Evolutionary conservation across 2,888 invertebrate genomes (phyloP), one percentile per base, ranked within the genome.

Genomic region (Sabatieria punctata): DNA sequence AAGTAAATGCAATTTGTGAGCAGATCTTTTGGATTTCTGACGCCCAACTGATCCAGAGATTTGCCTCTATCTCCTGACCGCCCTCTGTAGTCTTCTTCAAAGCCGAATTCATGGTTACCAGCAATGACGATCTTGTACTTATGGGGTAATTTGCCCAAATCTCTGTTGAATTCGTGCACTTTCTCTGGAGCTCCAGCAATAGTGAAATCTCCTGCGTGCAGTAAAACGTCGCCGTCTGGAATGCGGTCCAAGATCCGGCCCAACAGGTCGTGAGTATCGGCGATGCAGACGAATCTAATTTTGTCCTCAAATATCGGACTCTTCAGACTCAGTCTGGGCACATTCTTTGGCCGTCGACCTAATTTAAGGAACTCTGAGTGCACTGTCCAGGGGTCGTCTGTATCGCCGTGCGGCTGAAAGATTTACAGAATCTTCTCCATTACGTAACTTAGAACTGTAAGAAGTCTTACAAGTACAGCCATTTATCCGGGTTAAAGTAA

Each of bases 61-160:
- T n/a, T n/a, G n/a, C n/a, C n/a, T n/a, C n/a, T n/a, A n/a, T n/a
- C n/a, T n/a, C n/a, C n/a, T n/a, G n/a, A n/a, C n/a, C n/a, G n/a
- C n/a, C n/a, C n/a, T n/a, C n/a, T 41, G 41, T 57, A 58, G 43
- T 45, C 76, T 25, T 73, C 67, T 66, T 84, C 84, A 60, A 85
- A 82, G 59, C 81, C 80, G 41, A 83, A 68, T 61, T 85, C 84
- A 67, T 85, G 84, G 69, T 85, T 85, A 21, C n/a, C n/a, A n/a
- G n/a, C n/a, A 54, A n/a, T n/a, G n/a, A n/a, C n/a, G n/a, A n/a
- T n/a, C n/a, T n/a, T n/a, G n/a, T n/a, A n/a, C n/a, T n/a, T 56
- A 48, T 58, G 58, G 41, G 59, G 57, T 6, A 59, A 51, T 41
- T 49, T 51, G 42, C 56, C 56, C 54, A 41, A 41, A 48, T 18